Evolutionary conservation across 1,140 invertebrate species (phyloP).

Genomic region (Adelges cooleyi): DNA sequence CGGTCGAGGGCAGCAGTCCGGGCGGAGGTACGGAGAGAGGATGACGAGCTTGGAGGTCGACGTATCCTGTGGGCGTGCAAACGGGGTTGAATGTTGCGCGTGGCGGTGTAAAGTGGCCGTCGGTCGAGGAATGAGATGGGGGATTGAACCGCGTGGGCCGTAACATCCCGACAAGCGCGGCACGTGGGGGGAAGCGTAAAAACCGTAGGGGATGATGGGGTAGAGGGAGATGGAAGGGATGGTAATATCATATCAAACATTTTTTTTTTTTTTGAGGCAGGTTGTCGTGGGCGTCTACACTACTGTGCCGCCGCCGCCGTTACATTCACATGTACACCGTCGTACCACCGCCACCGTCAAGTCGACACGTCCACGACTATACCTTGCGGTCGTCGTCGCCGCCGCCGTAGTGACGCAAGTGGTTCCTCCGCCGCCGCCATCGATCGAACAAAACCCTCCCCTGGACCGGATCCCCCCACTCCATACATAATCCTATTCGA

Average conservation of each 20-base stretch:
- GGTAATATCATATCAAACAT: not conserved
- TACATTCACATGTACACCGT: no score
- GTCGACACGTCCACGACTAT: not conserved
- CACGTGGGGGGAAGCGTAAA: not conserved
- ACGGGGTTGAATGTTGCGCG: no score
- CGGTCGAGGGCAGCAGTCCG: no score
- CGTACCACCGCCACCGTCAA: no score
- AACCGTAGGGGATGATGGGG: not conserved
- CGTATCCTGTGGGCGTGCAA: no score
- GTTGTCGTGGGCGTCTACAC: constrained; percentile 20
- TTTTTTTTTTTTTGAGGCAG: not conserved
- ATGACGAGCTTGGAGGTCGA: no score
- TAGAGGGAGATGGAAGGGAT: not conserved
- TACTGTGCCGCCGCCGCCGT: not conserved
- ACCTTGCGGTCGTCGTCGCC: not conserved
- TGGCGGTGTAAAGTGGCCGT: not conserved
- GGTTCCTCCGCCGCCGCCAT: not conserved
- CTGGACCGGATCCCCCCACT: not conserved
- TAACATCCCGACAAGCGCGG: no score
- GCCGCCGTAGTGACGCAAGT: constrained; percentile 10
- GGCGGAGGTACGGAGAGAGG: no score
- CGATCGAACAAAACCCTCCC: not conserved
- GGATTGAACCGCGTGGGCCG: not conserved
- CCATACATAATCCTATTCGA: not conserved
- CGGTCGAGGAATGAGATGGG: not conserved